Percentiles rank a stretch among this genome's conserved stretches.
phyloP scores from a whole-genome alignment of 1,140 invertebrate species.

The Sarcophaga bullata region DNA sequence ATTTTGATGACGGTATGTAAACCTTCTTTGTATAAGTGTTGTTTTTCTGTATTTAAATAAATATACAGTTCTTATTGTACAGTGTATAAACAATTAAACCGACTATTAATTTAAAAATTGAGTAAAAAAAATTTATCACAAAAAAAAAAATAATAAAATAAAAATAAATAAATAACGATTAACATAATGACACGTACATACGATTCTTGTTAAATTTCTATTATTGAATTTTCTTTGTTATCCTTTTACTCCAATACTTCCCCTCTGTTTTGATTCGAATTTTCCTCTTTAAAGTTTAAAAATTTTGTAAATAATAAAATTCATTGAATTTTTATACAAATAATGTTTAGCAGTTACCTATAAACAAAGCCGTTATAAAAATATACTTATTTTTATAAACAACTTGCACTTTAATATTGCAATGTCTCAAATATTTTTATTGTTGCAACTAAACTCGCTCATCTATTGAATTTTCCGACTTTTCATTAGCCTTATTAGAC shows the following conservation, averaged over 20 bases:
- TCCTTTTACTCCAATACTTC: neutral
- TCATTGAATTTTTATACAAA: neutral
- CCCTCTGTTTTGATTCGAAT: neutral
- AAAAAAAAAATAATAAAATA: no score
- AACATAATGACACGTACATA: neutral
- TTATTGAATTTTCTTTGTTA: neutral
- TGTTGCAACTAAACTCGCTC: slow-evolving; percentile 12
- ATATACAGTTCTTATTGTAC: neutral
- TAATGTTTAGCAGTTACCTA: neutral
- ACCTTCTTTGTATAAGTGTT: neutral
- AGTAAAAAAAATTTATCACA: neutral
- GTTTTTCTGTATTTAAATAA: neutral
- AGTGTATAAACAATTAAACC: neutral
- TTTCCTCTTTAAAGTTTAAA: neutral
- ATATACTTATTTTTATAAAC: neutral
- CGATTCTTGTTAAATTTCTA: neutral
- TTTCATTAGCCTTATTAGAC: neutral
- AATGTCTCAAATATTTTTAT: neutral
- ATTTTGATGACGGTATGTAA: slow-evolving; percentile 44
- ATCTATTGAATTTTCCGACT: slow-evolving; percentile 24
- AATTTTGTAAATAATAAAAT: neutral
- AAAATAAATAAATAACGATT: neutral
- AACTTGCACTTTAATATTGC: neutral
- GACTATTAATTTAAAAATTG: neutral
- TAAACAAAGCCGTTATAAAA: neutral